These are phyloP conservation scores for Drepana arcuata DNA, from an alignment of 1,140 invertebrate genomes.

Conservation along the genomic window DNA sequence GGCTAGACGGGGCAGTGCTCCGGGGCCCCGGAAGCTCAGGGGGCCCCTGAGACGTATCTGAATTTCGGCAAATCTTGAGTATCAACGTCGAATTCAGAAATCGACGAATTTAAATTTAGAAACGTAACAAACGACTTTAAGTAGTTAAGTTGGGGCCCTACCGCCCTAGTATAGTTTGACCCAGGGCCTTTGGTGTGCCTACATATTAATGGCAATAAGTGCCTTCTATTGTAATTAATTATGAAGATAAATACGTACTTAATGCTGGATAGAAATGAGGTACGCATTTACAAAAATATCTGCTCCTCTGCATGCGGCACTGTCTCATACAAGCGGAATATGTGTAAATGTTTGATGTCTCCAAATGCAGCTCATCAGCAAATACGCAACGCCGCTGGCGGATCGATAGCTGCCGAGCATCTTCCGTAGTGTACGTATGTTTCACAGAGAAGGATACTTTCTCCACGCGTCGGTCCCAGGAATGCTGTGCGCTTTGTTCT, in stretches of 20 bases:
- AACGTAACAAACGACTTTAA: too few species aligned
- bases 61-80: too few species aligned
- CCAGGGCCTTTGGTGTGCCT: too few species aligned
- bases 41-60: too few species aligned
- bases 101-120: too few species aligned
- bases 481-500: slow-evolving; percentile 77
- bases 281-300: slow-evolving; percentile 76
- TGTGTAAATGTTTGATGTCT: slow-evolving; percentile 75
- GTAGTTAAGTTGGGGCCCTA: too few species aligned
- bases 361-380: slow-evolving; percentile 74
- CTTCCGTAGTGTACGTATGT: slow-evolving; percentile 80
- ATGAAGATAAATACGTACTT: slow-evolving; percentile 32
- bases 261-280: slow-evolving; percentile 77
- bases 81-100: too few species aligned
- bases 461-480: slow-evolving; percentile 77
- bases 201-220: too few species aligned
- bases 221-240: neutral
- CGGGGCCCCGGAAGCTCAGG: too few species aligned
- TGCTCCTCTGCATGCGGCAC: slow-evolving; percentile 76
- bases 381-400: slow-evolving; percentile 79
- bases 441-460: slow-evolving; percentile 78
- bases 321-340: slow-evolving; percentile 79
- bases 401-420: slow-evolving; percentile 77
- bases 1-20: too few species aligned
- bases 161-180: too few species aligned